phyloP scores from a whole-genome alignment of 2,888 invertebrate species.

The Drosophila kanekoi region DNA sequence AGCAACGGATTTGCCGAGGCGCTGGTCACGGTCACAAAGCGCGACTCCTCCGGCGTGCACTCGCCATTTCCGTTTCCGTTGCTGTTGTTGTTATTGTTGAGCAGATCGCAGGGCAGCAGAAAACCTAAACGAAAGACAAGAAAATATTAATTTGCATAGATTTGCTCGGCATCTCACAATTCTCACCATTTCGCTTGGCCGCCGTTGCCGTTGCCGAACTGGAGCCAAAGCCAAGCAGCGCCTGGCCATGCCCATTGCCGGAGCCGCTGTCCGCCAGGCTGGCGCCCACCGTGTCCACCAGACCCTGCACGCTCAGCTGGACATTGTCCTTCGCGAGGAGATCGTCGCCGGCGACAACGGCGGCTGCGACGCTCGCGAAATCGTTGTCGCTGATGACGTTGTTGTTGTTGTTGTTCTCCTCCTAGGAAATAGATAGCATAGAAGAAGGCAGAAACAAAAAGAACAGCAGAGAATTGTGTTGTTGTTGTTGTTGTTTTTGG shows the following conservation, averaged over 20 bases:
- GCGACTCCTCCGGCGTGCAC: slow-evolving; percentile 64
- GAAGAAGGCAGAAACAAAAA: slow-evolving; percentile 44
- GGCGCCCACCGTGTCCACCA: slow-evolving; percentile 70
- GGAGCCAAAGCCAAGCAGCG: slow-evolving; percentile 62
- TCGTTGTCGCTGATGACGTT: slow-evolving; percentile 71
- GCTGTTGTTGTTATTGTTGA: slow-evolving; percentile 65
- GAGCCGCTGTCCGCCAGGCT: slow-evolving; percentile 59
- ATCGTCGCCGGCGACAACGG: slow-evolving; percentile 73
- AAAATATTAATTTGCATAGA: background rate
- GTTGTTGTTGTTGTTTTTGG: slow-evolving; percentile 79
- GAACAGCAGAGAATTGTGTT: slow-evolving; percentile 51
- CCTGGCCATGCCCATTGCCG: slow-evolving; percentile 36
- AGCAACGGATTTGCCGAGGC: slow-evolving; percentile 94
- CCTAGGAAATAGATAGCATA: slow-evolving; percentile 83
- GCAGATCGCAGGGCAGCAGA: slow-evolving; percentile 65
- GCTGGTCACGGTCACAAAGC: slow-evolving; percentile 70
- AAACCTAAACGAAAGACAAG: slow-evolving; percentile 23
- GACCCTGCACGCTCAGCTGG: slow-evolving; percentile 63
- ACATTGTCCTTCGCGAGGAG: slow-evolving; percentile 77
- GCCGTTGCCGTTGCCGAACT: slow-evolving; percentile 42
- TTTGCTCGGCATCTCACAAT: too few relatives aligned
- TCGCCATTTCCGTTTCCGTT: slow-evolving; percentile 59
- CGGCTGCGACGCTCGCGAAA: slow-evolving; percentile 69
- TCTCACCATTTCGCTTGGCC: slow-evolving; percentile 39
- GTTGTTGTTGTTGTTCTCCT: slow-evolving; percentile 84